Conservation (phyloP, 2,888 invertebrate species). For the Criorhina ranunculi region DNA sequence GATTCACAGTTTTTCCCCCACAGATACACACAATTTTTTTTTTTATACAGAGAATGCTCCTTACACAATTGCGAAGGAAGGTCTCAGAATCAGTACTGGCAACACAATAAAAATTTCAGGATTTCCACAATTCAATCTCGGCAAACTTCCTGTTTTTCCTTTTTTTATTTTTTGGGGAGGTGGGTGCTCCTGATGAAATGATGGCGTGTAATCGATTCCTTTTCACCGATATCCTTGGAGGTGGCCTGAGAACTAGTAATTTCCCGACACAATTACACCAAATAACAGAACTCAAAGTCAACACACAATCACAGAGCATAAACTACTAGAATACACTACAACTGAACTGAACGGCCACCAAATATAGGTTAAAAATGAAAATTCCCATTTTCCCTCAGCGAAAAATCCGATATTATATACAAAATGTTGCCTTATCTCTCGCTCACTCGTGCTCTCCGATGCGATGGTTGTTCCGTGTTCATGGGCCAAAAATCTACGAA, state of each 20-base stretch:
- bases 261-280: constrained; percentile 67
- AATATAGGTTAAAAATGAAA: constrained; percentile 77
- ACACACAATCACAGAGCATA: constrained; percentile 47
- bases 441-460: constrained; percentile 49
- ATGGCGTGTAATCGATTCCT: constrained; percentile 71
- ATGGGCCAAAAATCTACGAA: constrained; percentile 68
- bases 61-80: constrained; percentile 55
- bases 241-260: constrained; percentile 66
- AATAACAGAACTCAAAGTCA: constrained; percentile 38
- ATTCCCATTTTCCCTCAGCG: constrained; percentile 70
- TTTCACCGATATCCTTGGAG: constrained; percentile 64
- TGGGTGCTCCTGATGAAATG: background rate
- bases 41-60: constrained; percentile 32
- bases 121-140: constrained; percentile 31
- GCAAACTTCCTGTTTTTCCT: constrained; percentile 19
- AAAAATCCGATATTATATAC: constrained; percentile 74
- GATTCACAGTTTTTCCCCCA: constrained; percentile 35
- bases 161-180: background rate
- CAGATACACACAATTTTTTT: constrained; percentile 76
- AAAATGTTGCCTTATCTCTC: constrained; percentile 74
- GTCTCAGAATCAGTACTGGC: constrained; percentile 22
- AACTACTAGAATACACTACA: constrained; percentile 67
- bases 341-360: constrained; percentile 56
- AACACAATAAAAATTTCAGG: constrained; percentile 40
- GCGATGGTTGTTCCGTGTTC: constrained; percentile 38